Conservation (phyloP, 2,888 invertebrate species). For the Halictus ligatus region DNA sequence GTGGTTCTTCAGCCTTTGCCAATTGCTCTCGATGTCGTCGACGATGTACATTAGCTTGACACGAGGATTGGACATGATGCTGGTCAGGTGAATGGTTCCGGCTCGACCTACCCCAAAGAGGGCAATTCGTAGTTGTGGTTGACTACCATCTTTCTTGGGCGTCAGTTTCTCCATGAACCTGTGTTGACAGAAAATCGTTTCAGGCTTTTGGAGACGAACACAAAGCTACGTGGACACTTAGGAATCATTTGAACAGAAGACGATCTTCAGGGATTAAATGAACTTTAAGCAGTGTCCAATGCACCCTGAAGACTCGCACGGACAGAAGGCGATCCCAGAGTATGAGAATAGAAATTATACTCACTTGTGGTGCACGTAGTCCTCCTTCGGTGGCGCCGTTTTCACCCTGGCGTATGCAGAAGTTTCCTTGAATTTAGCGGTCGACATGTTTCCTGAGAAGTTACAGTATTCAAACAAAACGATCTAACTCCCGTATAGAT, state of each 20-base stretch:
- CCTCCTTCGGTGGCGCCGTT: conserved; percentile 83
- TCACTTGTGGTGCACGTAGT: conserved; percentile 85
- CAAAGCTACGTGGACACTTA: not conserved
- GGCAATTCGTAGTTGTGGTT: conserved; percentile 84
- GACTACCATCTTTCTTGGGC: conserved; percentile 58
- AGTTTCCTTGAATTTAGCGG: conserved; percentile 84
- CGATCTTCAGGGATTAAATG: not conserved
- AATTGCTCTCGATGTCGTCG: conserved; percentile 85
- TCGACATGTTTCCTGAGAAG: conserved; percentile 84
- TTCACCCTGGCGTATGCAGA: conserved; percentile 84
- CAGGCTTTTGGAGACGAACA: not conserved
- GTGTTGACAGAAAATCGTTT: not conserved
- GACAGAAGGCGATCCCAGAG: not conserved
- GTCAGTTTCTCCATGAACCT: conserved; percentile 84
- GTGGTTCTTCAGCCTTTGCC: conserved; percentile 84
- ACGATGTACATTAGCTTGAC: conserved; percentile 86
- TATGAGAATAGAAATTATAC: not conserved
- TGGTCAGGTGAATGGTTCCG: conserved; percentile 87
- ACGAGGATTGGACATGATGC: conserved; percentile 85
- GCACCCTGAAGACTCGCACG: not conserved
- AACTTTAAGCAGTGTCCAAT: too few species aligned
- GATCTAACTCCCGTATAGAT: not conserved
- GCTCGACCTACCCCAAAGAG: conserved; percentile 87
- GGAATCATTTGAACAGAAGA: not conserved
- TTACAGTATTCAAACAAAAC: not conserved